A percentile compares a stretch with the other conserved stretches of the same genome.
phyloP scores from a whole-genome alignment of 2,888 invertebrate species.

The Teleogryllus oceanicus region DNA sequence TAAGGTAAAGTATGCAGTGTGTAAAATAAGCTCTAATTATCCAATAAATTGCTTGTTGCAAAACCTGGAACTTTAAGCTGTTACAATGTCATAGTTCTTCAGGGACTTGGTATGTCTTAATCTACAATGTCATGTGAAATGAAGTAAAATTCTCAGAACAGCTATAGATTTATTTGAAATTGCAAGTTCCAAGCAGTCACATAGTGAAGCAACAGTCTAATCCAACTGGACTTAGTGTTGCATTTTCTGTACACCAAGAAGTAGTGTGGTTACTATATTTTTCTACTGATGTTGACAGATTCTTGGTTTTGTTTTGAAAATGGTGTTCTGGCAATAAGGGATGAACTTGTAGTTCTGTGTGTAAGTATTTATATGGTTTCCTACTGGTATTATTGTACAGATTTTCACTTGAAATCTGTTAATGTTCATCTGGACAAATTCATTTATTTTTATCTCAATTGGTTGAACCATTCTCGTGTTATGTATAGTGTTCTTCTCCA shows the following conservation, averaged over 20 bases:
- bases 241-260: slow-evolving; percentile 5
- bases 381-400: not conserved
- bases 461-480: slow-evolving; percentile 4
- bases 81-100: not conserved
- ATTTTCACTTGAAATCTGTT: too few relatives aligned
- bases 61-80: not conserved
- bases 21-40: not conserved
- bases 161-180: too few relatives aligned
- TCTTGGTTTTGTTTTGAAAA: not conserved
- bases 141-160: too few relatives aligned
- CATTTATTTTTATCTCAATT: not conserved
- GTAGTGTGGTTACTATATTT: not conserved
- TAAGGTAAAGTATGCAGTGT: not conserved
- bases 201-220: not conserved
- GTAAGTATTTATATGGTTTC: not conserved
- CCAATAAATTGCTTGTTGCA: not conserved
- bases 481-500: not conserved
- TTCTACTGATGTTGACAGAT: slow-evolving; percentile 5
- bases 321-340: not conserved
- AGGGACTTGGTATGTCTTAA: not conserved
- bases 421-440: not conserved
- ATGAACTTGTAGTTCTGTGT: not conserved
- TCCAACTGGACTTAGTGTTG: not conserved
- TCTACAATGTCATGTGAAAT: too few relatives aligned
- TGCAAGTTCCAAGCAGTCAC: too few relatives aligned